phyloP scores from a whole-genome alignment of 2,113 vertebrate species.

The Vireo altiloquus region DNA sequence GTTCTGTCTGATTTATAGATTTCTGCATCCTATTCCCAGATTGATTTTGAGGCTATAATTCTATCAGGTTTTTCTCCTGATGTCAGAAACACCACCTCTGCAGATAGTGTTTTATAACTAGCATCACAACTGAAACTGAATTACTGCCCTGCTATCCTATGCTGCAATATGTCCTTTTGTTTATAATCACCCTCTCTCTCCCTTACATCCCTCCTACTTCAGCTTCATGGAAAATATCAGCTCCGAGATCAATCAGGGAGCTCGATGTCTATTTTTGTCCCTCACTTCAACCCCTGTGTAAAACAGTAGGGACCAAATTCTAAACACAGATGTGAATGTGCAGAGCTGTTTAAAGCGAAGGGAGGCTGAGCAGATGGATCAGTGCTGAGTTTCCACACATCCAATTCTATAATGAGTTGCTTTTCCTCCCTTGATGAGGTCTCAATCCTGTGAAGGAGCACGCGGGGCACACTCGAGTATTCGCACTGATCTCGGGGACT shows the following conservation, averaged over 20 bases:
- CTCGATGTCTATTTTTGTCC: not conserved
- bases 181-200: constrained; percentile 27
- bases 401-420: not conserved
- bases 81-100: constrained; percentile 60
- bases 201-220: not conserved
- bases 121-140: constrained; percentile 43
- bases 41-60: constrained; percentile 69
- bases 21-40: constrained; percentile 67
- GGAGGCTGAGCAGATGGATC: not conserved
- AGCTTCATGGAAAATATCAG: constrained; percentile 10
- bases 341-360: not conserved
- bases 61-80: constrained; percentile 65
- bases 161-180: constrained; percentile 34
- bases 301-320: not conserved
- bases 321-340: not conserved
- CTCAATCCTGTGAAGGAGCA: not conserved
- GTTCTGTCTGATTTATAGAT: constrained; percentile 73
- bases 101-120: constrained; percentile 62
- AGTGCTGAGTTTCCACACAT: not conserved
- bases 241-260: constrained; percentile 47
- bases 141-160: constrained; percentile 41
- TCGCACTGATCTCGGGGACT: not conserved
- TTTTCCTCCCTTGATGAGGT: not conserved
- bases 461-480: not conserved
- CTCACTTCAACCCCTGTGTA: not conserved